phyloP scores from a whole-genome alignment of 2,888 invertebrate species.

The Chromoteleia sp. region DNA sequence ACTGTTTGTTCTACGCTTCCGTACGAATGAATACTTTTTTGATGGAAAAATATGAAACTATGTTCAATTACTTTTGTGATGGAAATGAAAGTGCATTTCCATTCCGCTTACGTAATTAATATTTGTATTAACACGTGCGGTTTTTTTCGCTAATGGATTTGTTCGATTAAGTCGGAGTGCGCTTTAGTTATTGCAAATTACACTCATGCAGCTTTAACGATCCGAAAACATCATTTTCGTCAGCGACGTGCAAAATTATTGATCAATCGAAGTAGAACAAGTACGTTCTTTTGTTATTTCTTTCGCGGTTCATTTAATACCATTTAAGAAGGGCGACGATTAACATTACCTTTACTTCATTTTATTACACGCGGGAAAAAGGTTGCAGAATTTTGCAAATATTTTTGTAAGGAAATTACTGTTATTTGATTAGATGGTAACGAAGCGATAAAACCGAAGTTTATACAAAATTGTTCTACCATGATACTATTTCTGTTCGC shows the following conservation, averaged over 20 bases:
- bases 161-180: conserved; percentile 11
- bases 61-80: conserved; percentile 28
- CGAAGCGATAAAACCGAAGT: too few species aligned
- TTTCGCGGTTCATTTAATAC: too few species aligned
- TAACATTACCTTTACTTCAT: too few species aligned
- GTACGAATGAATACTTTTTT: conserved; percentile 16
- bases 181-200: conserved; percentile 7
- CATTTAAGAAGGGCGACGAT: too few species aligned
- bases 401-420: too few species aligned
- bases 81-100: conserved; percentile 30
- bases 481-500: too few species aligned
- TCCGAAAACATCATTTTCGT: background rate
- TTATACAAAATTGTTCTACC: too few species aligned
- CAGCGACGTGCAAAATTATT: background rate
- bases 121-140: conserved; percentile 11
- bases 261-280: too few species aligned
- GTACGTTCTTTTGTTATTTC: too few species aligned
- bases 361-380: too few species aligned
- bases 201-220: background rate
- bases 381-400: too few species aligned
- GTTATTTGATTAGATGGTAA: too few species aligned
- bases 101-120: conserved; percentile 30
- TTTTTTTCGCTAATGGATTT: conserved; percentile 26
- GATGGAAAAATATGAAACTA: conserved; percentile 23
- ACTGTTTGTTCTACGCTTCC: conserved; percentile 21